Evolutionary conservation across 2,113 vertebrate genomes (phyloP), one percentile per base, ranked within the genome.

Genomic region (Atlantisia rogersi): DNA sequence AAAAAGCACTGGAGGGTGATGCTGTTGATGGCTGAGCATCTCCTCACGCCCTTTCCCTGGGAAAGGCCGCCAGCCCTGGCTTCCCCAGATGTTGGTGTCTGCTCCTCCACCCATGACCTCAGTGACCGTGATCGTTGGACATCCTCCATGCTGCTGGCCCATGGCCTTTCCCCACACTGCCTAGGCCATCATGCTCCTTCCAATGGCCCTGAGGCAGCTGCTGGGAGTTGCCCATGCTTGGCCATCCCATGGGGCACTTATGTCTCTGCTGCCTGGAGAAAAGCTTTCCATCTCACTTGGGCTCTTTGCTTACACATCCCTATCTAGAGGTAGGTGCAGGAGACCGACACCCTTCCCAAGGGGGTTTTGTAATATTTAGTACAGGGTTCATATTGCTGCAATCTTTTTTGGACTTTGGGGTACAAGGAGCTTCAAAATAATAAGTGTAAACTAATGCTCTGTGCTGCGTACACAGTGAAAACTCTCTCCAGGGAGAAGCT

Each of bases 71-170:
- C 0, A 75, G 55, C 37, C 11, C 14, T 39, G 55, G 19, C 71
- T 56, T 90, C 48, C 37, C 37, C 32, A 69, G 32, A 17, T 32
- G 40, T n/a, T 4, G 1, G 22, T 2, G 4, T 48, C 50, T 3
- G 1, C 37, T 69, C 22, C 65, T 73, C 63, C 59, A 86, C 40
- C 37, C 71, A 42, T 2, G 15, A 48, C 24, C 40, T 50, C 5
- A 3, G 21, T 82, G 79, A 69, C 1, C 1, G 12, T 52, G n/a
- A 8, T 44, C 58, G 59, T 65, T 69, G 85, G 82, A 58, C 1
- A 5, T 13, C 7, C 11, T 70, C 48, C 48, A 14, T 14, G 52
- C 24, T 0, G 0, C 62, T 3, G 1, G n/a, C 26, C 59, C 59
- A 24, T 0, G 6, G 75, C 29, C 39, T 69, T n/a, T 93, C 44